Conservation (phyloP, 2,888 invertebrate species). For the Brenthis hecate region DNA sequence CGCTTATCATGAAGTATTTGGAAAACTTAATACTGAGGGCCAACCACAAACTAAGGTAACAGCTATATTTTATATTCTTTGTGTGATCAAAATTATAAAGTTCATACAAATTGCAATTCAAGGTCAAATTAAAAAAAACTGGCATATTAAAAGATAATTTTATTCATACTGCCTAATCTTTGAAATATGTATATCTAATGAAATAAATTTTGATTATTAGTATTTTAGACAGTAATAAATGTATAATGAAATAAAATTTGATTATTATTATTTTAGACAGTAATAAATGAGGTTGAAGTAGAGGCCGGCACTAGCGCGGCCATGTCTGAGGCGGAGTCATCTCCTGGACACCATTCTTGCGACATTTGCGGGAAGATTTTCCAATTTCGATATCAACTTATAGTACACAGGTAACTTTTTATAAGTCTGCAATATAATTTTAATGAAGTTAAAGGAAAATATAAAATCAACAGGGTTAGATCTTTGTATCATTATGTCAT, state of each 20-base stretch:
- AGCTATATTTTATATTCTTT: neutral
- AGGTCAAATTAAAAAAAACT: too few species aligned
- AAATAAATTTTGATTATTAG: too few species aligned
- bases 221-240: constrained; percentile 56
- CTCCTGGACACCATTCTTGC: constrained; percentile 88
- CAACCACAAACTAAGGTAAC: constrained; percentile 65
- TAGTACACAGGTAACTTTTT: constrained; percentile 86
- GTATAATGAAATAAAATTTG: constrained; percentile 37
- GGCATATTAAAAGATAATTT: too few species aligned
- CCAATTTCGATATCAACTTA: constrained; percentile 93
- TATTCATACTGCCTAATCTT: too few species aligned
- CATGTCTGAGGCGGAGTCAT: constrained; percentile 80
- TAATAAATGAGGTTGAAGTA: constrained; percentile 72
- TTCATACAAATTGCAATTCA: too few species aligned
- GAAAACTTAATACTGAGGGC: constrained; percentile 72
- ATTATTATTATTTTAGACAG: constrained; percentile 47
- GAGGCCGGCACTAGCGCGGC: constrained; percentile 82
- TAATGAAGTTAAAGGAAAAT: too few species aligned
- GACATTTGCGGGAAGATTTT: constrained; percentile 94
- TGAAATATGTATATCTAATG: too few species aligned
- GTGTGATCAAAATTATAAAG: neutral
- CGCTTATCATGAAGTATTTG: constrained; percentile 92
- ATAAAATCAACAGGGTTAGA: too few species aligned
- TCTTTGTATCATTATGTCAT: too few species aligned
- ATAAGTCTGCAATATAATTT: neutral